Evolutionary conservation across 2,888 invertebrate species (phyloP).

Genomic region (Theristus sp.): DNA sequence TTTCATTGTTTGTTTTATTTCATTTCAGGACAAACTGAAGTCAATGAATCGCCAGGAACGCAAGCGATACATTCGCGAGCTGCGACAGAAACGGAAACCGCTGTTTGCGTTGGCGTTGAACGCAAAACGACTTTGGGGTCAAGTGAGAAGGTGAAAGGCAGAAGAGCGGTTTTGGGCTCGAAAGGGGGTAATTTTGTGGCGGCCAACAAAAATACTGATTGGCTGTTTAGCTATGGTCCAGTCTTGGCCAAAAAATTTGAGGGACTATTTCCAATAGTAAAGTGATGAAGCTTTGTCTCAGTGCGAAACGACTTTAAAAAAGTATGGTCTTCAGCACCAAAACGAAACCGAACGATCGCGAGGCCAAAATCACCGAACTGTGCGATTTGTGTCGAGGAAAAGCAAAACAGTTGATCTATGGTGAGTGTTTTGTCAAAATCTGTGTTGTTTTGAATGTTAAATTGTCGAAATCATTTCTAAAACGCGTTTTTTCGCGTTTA

Average conservation of each 20-base stretch:
- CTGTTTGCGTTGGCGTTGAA: conserved; percentile 15
- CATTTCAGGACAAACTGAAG: not conserved
- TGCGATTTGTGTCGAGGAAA: not conserved
- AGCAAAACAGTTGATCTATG: not conserved
- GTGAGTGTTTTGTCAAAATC: too few species aligned
- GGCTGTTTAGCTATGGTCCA: too few species aligned
- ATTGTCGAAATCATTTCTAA: too few species aligned
- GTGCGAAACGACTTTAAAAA: too few species aligned
- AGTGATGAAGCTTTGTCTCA: too few species aligned
- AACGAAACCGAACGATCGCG: not conserved
- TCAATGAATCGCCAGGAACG: not conserved
- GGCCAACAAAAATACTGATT: too few species aligned
- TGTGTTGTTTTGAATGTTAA: too few species aligned
- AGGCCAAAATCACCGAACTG: not conserved
- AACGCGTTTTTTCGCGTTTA: not conserved
- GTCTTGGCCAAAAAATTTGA: too few species aligned
- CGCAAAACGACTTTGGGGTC: conserved; percentile 17
- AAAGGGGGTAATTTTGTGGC: too few species aligned
- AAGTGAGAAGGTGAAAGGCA: conserved; percentile 11
- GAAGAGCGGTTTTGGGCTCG: too few species aligned
- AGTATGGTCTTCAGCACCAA: not conserved
- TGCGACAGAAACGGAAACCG: conserved; percentile 16
- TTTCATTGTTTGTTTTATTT: too few species aligned
- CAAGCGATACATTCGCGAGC: not conserved
- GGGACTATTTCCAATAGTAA: too few species aligned